Evolutionary conservation across 1,140 invertebrate genomes (phyloP).

Genomic region (Liolophura sinensis): DNA sequence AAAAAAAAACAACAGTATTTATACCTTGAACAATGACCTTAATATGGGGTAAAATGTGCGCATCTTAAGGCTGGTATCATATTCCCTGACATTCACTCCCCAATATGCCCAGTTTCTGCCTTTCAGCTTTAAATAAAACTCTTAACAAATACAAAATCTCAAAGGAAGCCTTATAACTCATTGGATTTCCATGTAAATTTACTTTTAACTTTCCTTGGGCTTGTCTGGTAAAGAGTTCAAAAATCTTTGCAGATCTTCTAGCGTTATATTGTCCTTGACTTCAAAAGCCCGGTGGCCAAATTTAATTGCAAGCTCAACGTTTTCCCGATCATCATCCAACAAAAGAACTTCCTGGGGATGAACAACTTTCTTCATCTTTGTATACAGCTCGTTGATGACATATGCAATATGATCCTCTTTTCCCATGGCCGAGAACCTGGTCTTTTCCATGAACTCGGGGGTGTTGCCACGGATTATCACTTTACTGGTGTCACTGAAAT

Average conservation of each 20-base stretch:
- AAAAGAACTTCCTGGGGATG: slow-evolving; percentile 41
- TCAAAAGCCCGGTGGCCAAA: slow-evolving; percentile 42
- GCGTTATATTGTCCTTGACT: slow-evolving; percentile 36
- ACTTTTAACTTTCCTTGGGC: too few species aligned
- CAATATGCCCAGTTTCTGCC: too few species aligned
- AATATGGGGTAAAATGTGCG: too few species aligned
- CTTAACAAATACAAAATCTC: too few species aligned
- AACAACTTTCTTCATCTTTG: slow-evolving; percentile 31
- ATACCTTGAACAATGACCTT: too few species aligned
- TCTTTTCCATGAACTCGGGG: slow-evolving; percentile 10
- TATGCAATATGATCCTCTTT: slow-evolving; percentile 50
- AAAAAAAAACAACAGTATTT: too few species aligned
- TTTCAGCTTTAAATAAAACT: too few species aligned
- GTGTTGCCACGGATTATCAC: slow-evolving; percentile 17
- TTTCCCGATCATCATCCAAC: slow-evolving; percentile 46
- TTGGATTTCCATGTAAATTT: too few species aligned
- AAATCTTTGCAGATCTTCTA: slow-evolving; percentile 12
- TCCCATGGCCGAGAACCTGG: slow-evolving; percentile 16
- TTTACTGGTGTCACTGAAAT: slow-evolving; percentile 15
- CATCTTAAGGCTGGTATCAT: too few species aligned
- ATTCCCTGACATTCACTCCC: too few species aligned
- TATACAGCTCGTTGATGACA: slow-evolving; percentile 40
- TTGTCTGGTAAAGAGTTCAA: too few species aligned
- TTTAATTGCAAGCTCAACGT: slow-evolving; percentile 33
- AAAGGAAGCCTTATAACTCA: too few species aligned